Conservation (phyloP, 2,888 invertebrate genomes). For the Agelastica alni region DNA sequence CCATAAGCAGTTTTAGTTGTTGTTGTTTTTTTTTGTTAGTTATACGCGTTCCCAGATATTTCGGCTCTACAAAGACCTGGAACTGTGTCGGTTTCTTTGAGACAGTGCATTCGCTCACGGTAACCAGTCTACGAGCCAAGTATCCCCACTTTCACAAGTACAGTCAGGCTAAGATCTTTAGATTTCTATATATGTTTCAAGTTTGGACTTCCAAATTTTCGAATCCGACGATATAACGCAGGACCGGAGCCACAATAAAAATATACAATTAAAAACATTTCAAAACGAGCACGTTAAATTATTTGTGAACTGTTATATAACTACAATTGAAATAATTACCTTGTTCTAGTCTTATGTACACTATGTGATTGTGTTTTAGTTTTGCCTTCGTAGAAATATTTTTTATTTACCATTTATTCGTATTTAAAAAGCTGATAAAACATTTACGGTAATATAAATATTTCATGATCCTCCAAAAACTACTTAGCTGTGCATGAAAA, state of each 20-base stretch:
- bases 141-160: slow-evolving; percentile 27
- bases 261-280: too few species aligned
- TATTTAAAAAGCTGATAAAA: too few species aligned
- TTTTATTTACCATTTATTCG: too few species aligned
- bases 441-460: too few species aligned
- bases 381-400: too few species aligned
- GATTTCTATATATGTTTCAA: slow-evolving; percentile 14
- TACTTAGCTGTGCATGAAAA: too few species aligned
- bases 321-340: too few species aligned
- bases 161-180: slow-evolving; percentile 26
- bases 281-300: too few species aligned
- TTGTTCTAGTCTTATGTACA: too few species aligned
- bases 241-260: background rate
- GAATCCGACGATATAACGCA: slow-evolving; percentile 1
- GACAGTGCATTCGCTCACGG: slow-evolving; percentile 36
- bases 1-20: slow-evolving; percentile 40
- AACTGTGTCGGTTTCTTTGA: slow-evolving; percentile 49
- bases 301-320: too few species aligned
- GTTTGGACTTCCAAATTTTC: slow-evolving; percentile 16
- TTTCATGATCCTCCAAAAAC: too few species aligned
- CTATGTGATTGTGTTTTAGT: too few species aligned
- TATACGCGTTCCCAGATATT: slow-evolving; percentile 50
- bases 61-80: slow-evolving; percentile 50
- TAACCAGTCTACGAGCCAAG: slow-evolving; percentile 40
- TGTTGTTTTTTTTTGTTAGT: slow-evolving; percentile 38